A percentile compares a stretch with the other conserved stretches of the same genome.
Conservation (phyloP, 2,888 invertebrate genomes). For the Oxyteleia sp. region DNA sequence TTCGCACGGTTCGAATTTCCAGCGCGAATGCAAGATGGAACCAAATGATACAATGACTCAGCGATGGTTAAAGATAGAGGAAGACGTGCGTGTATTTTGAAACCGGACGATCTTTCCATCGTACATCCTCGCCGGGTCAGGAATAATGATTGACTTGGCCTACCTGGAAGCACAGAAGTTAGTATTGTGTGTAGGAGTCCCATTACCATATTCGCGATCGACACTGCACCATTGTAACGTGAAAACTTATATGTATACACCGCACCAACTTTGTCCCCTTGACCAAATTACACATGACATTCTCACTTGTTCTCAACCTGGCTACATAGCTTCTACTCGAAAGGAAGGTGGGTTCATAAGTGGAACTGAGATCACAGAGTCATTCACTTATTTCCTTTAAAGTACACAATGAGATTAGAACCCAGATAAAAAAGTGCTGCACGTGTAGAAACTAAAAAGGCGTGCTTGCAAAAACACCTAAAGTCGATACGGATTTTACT, state of each 20-base stretch:
- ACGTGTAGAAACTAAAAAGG: no score
- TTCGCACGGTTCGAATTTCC: conserved; percentile 56
- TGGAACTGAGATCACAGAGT: background rate
- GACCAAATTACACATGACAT: conserved; percentile 85
- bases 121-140: conserved; percentile 77
- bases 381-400: no score
- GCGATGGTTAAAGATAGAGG: conserved; percentile 31
- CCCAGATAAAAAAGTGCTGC: no score
- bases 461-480: no score
- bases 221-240: conserved; percentile 87
- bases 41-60: conserved; percentile 38
- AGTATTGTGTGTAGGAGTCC: conserved; percentile 87
- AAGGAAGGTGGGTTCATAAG: conserved; percentile 39
- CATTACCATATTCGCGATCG: conserved; percentile 87
- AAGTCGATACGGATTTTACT: no score
- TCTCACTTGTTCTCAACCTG: conserved; percentile 73
- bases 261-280: conserved; percentile 85
- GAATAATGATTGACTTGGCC: conserved; percentile 88
- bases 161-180: conserved; percentile 88
- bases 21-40: conserved; percentile 72
- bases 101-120: conserved; percentile 44
- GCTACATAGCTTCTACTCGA: conserved; percentile 63
- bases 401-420: no score
- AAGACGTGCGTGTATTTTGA: conserved; percentile 7
- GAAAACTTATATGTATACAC: conserved; percentile 80